phyloP scores from a whole-genome alignment of 2,888 invertebrate genomes.

The Harmothoe impar region DNA sequence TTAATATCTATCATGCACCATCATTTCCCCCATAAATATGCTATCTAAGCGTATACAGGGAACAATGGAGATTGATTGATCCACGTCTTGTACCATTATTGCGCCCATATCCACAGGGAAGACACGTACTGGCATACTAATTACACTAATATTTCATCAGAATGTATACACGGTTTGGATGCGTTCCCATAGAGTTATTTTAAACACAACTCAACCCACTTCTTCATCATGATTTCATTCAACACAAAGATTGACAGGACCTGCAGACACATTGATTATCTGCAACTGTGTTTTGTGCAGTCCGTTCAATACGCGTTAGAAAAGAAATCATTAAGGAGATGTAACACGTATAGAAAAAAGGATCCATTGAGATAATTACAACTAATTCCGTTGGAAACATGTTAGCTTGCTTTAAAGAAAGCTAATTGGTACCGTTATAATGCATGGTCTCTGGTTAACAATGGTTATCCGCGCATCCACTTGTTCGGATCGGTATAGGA shows the following conservation, averaged over 20 bases:
- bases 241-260: not conserved
- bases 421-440: not conserved
- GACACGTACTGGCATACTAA: not conserved
- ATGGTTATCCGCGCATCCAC: not conserved
- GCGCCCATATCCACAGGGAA: not conserved
- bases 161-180: not conserved
- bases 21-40: not conserved
- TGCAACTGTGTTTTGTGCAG: not conserved
- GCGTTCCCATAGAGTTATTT: not conserved
- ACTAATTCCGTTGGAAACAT: too few relatives aligned
- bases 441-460: not conserved
- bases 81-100: not conserved
- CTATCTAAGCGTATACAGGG: not conserved
- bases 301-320: not conserved
- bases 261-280: not conserved
- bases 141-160: not conserved
- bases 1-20: slow-evolving; percentile 14
- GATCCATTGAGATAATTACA: not conserved
- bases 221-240: not conserved
- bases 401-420: too few relatives aligned
- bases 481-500: not conserved
- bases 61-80: slow-evolving; percentile 1
- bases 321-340: not conserved
- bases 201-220: not conserved
- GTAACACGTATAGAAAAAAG: not conserved